Conservation (phyloP, 1,140 invertebrate species). For the Ectropis grisescens region DNA sequence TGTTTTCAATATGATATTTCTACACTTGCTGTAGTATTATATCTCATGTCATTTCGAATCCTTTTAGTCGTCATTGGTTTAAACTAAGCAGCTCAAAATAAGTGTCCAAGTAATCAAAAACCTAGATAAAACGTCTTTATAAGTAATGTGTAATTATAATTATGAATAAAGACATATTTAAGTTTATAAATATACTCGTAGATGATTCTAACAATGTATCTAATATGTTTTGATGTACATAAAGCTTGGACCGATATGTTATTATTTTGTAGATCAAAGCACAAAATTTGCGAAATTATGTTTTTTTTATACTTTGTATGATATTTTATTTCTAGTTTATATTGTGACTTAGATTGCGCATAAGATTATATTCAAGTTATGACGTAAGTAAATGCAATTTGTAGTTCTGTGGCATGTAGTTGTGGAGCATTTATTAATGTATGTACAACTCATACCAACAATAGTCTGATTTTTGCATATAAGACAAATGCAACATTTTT, state of each 20-base stretch:
- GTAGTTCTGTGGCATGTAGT: no score
- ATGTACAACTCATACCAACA: no score
- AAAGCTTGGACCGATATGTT: constrained; percentile 19
- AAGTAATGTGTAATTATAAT: constrained; percentile 32
- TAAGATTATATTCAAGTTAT: no score
- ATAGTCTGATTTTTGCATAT: no score
- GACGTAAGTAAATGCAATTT: no score
- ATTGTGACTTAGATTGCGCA: no score
- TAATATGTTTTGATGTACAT: constrained; percentile 46
- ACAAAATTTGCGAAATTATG: no score
- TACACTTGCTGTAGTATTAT: background rate
- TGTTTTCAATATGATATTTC: background rate
- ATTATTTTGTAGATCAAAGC: constrained; percentile 2
- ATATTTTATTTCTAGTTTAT: no score
- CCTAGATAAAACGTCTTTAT: constrained; percentile 31
- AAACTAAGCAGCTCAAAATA: constrained; percentile 51
- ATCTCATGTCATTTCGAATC: constrained; percentile 1
- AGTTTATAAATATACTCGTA: constrained; percentile 42
- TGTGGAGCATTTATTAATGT: no score
- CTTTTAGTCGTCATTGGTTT: constrained; percentile 5
- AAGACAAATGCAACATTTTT: no score
- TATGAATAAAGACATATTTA: constrained; percentile 50
- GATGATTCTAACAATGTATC: constrained; percentile 41
- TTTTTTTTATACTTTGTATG: no score
- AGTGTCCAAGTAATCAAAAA: constrained; percentile 45